Base-by-base conservation (phyloP, 2,797 vertebrate genomes). In the Telmatherina bonti region DNA sequence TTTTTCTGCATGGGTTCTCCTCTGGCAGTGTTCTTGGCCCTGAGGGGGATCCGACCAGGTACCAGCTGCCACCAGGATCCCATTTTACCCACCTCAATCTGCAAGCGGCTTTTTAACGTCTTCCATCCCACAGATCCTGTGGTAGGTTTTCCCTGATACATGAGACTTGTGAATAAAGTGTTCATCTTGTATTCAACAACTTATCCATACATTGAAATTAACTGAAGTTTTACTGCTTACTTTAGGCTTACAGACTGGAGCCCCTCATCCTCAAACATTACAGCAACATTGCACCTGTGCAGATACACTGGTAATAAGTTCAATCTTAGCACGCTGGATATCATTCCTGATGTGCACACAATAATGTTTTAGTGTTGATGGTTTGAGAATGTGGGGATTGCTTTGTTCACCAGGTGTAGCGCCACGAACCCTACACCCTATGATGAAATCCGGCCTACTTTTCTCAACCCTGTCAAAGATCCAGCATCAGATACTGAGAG, bases 1-100 rank as follows among this genome's bases (percentile, higher is more conserved):
- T 98, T 98, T 93, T 99, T 99, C 95, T 99, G 98, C 72, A 97
- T 99, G 98, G 98, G 98, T 30, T 99, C 98, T 72, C 98, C 98
- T 15, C 89, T 99, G 71, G 97, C 98, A 0, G 98, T 99, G 76
- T 99, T 99, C 80, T 89, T 99, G 93, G 98, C 98, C 0, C 72
- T 99, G 78, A 95, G 98, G 67, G 98, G 98, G 63, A 97, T 98
- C 87, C 95, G 97, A 2, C 98, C 98, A 1, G 97, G 97, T 2
- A 95, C 89, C 91, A 95, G 92, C 30, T 96, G 96, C 70, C 94
- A 93, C 84, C 98, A 99, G 92, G 97, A 98, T 79, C 97, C 98
- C 86, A 98, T 99, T 89, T 93, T 99, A 74, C 97, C 98, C 84
- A 96, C 94, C 74, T 91, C 94, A 30, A 96, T 98, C 78, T 99